phyloP scores from a whole-genome alignment of 2,888 invertebrate species.

The Sphaerophoria taeniata region DNA sequence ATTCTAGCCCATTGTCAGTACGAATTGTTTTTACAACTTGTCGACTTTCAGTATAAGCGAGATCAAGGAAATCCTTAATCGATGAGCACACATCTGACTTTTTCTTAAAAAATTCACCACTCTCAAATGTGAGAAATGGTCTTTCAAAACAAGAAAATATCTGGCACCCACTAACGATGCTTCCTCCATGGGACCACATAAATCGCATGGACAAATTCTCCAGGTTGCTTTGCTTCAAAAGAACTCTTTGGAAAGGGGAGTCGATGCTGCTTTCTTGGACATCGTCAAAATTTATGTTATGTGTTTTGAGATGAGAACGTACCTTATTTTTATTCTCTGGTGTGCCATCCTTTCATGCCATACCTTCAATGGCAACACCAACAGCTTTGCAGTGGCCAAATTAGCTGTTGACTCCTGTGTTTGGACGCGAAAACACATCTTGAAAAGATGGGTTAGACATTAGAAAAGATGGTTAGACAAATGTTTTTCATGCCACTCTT shows the following conservation, averaged over 20 bases:
- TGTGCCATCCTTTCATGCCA: conserved; percentile 21
- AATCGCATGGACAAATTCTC: conserved; percentile 25
- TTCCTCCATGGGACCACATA: conserved; percentile 32
- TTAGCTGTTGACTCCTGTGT: too few relatives aligned
- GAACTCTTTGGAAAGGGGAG: conserved; percentile 27
- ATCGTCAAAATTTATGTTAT: conserved; percentile 39
- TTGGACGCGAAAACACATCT: conserved; percentile 25
- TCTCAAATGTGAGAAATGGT: conserved; percentile 15
- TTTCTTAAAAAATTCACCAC: conserved; percentile 28
- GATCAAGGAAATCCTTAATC: conserved; percentile 15
- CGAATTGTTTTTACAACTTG: conserved; percentile 18
- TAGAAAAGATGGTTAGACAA: neutral
- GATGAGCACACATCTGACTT: conserved; percentile 28
- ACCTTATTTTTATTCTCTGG: conserved; percentile 25
- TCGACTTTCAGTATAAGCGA: conserved; percentile 9
- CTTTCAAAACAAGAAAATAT: conserved; percentile 10
- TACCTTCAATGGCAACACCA: conserved; percentile 12
- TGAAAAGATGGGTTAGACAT: conserved; percentile 15
- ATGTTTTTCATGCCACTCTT: too few relatives aligned
- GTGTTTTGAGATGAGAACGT: conserved; percentile 18
- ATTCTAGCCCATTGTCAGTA: conserved; percentile 54
- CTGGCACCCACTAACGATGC: conserved; percentile 8
- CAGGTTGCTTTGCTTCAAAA: conserved; percentile 23
- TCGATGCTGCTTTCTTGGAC: conserved; percentile 15
- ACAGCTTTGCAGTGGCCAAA: neutral